phyloP scores from a whole-genome alignment of 2,888 invertebrate species.

The Leucophenga montana region DNA sequence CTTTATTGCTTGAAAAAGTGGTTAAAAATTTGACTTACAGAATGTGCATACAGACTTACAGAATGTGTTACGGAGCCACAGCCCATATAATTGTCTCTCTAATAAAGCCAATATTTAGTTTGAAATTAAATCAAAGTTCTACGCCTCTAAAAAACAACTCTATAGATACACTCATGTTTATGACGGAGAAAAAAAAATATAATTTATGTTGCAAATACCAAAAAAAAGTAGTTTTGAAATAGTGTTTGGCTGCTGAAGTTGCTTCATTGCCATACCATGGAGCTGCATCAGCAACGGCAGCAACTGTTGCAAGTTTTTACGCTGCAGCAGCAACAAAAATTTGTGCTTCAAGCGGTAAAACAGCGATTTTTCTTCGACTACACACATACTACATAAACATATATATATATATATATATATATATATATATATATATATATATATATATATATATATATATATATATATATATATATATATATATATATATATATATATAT shows the following conservation, averaged over 20 bases:
- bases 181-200: conserved; percentile 35
- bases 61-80: no score
- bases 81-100: no score
- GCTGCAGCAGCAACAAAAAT: conserved; percentile 13
- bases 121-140: no score
- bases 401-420: not conserved
- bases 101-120: no score
- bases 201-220: conserved; percentile 55
- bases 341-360: conserved; percentile 21
- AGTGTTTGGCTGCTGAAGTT: conserved; percentile 37
- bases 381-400: no score
- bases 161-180: no score
- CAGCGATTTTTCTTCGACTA: conserved; percentile 61
- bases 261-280: not conserved
- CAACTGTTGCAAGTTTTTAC: conserved; percentile 6
- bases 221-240: conserved; percentile 43
- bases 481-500: not conserved
- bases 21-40: no score
- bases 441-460: not conserved
- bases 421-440: not conserved
- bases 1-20: no score
- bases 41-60: no score
- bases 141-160: no score
- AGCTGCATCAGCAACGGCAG: no score
- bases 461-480: not conserved